Conservation (phyloP, 2,797 vertebrate species). For the Artibeus jamaicensis region DNA sequence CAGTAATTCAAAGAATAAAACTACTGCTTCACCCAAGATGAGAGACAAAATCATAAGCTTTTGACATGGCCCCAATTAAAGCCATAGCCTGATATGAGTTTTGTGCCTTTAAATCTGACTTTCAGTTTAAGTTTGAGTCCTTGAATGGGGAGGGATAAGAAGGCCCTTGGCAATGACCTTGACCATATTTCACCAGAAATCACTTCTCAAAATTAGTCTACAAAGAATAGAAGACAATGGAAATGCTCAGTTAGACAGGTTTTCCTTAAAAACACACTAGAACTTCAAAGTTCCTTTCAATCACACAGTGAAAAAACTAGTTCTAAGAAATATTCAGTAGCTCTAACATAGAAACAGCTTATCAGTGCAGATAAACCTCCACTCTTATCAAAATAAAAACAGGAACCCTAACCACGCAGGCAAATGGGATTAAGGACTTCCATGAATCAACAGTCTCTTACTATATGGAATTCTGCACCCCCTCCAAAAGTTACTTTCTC, state of each 20-base stretch:
- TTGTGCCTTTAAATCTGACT: slow-evolving; percentile 66
- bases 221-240: slow-evolving; percentile 42
- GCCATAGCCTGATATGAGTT: slow-evolving; percentile 49
- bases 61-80: slow-evolving; percentile 55
- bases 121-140: slow-evolving; percentile 71
- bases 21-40: slow-evolving; percentile 68
- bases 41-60: slow-evolving; percentile 31
- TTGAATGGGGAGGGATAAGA: slow-evolving; percentile 49
- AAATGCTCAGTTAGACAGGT: neutral
- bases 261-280: slow-evolving; percentile 41
- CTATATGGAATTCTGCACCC: neutral
- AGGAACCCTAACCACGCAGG: slow-evolving; percentile 45
- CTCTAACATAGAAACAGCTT: slow-evolving; percentile 15
- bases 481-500: slow-evolving; percentile 42
- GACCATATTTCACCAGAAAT: slow-evolving; percentile 70
- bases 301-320: slow-evolving; percentile 46
- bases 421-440: slow-evolving; percentile 54
- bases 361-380: neutral
- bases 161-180: slow-evolving; percentile 81
- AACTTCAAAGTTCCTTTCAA: slow-evolving; percentile 48
- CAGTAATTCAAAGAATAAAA: slow-evolving; percentile 52
- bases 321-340: slow-evolving; percentile 59
- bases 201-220: slow-evolving; percentile 38
- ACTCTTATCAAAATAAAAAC: slow-evolving; percentile 56
- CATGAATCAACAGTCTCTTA: slow-evolving; percentile 56